A percentile compares a stretch with the other conserved stretches of the same genome.
These are phyloP conservation scores for Notechis scutatus DNA, from an alignment of 2,113 vertebrate species.

Conservation along the genomic window DNA sequence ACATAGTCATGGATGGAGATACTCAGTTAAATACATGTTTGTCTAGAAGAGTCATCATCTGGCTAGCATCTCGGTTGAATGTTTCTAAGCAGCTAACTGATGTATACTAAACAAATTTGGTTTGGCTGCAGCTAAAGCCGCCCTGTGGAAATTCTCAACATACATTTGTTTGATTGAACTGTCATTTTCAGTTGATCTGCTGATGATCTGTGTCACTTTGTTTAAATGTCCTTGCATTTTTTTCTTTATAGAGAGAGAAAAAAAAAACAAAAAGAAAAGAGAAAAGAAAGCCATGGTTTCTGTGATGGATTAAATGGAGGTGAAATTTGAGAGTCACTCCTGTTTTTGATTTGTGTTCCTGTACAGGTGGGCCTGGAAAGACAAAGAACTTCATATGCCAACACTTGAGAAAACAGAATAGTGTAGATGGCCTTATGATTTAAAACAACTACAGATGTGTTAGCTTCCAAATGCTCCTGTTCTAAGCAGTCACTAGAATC, in stretches of 20 bases:
- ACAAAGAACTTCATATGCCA: slow-evolving; percentile 74
- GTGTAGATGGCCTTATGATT: slow-evolving; percentile 74
- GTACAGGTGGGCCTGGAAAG: slow-evolving; percentile 79
- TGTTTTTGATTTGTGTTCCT: slow-evolving; percentile 76
- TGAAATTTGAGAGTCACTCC: slow-evolving; percentile 80
- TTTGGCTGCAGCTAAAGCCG: slow-evolving; percentile 73
- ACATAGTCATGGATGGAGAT: slow-evolving; percentile 64
- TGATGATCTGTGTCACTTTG: slow-evolving; percentile 85
- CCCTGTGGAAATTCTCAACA: slow-evolving; percentile 81
- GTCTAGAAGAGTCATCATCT: slow-evolving; percentile 78
- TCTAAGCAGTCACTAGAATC: slow-evolving; percentile 66
- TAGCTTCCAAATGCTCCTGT: slow-evolving; percentile 72
- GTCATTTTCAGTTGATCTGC: slow-evolving; percentile 84
- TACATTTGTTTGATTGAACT: slow-evolving; percentile 84
- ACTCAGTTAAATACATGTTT: slow-evolving; percentile 76
- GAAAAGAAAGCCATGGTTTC: slow-evolving; percentile 70
- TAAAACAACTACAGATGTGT: slow-evolving; percentile 76
- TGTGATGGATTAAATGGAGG: slow-evolving; percentile 80
- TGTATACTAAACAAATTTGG: slow-evolving; percentile 82
- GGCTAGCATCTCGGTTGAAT: slow-evolving; percentile 67
- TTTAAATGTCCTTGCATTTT: slow-evolving; percentile 78
- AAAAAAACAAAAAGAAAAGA: slow-evolving; percentile 34
- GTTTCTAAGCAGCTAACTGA: slow-evolving; percentile 78
- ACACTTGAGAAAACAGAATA: slow-evolving; percentile 64
- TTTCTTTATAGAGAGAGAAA: slow-evolving; percentile 65